Percentiles rank a stretch among this genome's conserved stretches.
Evolutionary conservation across 2,113 vertebrate species (phyloP).

Genomic region (Deroptyus accipitrinus): DNA sequence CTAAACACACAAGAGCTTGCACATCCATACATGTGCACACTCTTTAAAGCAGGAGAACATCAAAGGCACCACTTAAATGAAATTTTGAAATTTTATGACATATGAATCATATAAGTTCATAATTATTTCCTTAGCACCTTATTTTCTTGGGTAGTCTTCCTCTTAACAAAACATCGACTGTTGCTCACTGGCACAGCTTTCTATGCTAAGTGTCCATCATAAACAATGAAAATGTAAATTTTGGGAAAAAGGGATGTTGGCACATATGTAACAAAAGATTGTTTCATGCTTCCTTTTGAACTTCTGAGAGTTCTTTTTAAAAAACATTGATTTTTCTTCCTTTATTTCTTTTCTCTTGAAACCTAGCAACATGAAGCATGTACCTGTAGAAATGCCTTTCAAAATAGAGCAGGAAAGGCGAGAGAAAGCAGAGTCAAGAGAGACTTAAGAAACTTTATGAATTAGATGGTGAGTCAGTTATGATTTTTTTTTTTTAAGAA

Average conservation of each 20-base stretch:
- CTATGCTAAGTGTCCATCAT: neutral
- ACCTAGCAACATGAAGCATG: neutral
- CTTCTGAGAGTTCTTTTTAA: neutral
- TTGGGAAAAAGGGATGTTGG: neutral
- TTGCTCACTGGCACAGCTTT: neutral
- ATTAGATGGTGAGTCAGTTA: neutral
- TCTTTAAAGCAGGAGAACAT: neutral
- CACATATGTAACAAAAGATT: neutral
- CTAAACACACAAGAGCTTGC: neutral
- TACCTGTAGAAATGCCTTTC: neutral
- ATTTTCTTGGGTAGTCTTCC: neutral
- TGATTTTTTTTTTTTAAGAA: neutral
- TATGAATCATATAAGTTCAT: neutral
- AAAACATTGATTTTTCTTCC: neutral
- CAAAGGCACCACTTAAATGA: neutral
- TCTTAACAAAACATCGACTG: neutral
- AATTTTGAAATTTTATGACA: neutral
- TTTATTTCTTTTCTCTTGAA: constrained; percentile 18
- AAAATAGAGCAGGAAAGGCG: neutral
- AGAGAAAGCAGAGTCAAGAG: neutral
- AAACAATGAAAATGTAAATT: neutral
- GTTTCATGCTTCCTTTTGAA: neutral
- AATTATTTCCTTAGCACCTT: neutral
- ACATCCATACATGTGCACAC: too few relatives aligned
- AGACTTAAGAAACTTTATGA: neutral